phyloP scores from a whole-genome alignment of 2,888 invertebrate species.

The Pyralis farinalis region DNA sequence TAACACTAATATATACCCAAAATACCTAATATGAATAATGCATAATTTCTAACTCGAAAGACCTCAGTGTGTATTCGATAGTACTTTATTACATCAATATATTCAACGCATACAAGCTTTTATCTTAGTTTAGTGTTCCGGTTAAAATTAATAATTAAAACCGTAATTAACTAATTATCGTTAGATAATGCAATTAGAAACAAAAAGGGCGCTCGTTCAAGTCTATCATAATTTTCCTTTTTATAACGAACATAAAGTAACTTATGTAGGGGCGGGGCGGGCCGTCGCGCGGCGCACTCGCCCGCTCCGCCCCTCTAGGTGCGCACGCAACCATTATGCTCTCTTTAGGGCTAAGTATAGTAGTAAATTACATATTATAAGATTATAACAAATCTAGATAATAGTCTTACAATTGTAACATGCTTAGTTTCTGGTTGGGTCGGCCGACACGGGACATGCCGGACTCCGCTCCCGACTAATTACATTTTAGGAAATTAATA shows the following conservation, averaged over 20 bases:
- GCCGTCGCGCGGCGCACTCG: constrained; percentile 22
- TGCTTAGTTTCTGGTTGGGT: constrained; percentile 66
- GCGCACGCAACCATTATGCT: constrained; percentile 29
- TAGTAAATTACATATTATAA: constrained; percentile 58
- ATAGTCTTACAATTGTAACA: constrained; percentile 77
- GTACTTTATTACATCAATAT: constrained; percentile 75
- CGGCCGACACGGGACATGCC: constrained; percentile 23
- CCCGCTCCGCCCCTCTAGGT: constrained; percentile 24
- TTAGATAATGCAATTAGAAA: constrained; percentile 72
- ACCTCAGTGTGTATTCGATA: constrained; percentile 67
- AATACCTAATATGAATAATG: constrained; percentile 81
- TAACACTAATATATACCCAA: constrained; percentile 81
- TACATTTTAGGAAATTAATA: constrained; percentile 77
- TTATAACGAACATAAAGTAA: constrained; percentile 73
- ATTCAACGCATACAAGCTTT: constrained; percentile 73
- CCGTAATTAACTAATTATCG: constrained; percentile 83
- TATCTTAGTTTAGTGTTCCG: constrained; percentile 74
- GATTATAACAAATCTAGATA: constrained; percentile 76
- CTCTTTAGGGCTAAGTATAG: constrained; percentile 62
- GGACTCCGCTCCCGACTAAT: constrained; percentile 69
- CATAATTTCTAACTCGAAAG: constrained; percentile 77
- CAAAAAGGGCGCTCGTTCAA: constrained; percentile 74
- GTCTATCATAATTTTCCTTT: constrained; percentile 81
- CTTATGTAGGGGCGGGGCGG: constrained; percentile 35
- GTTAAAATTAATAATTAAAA: constrained; percentile 79